A percentile compares a stretch with the other conserved stretches of the same genome.
Evolutionary conservation across 2,888 invertebrate species (phyloP).

Genomic region (Macrosiphum euphorbiae): DNA sequence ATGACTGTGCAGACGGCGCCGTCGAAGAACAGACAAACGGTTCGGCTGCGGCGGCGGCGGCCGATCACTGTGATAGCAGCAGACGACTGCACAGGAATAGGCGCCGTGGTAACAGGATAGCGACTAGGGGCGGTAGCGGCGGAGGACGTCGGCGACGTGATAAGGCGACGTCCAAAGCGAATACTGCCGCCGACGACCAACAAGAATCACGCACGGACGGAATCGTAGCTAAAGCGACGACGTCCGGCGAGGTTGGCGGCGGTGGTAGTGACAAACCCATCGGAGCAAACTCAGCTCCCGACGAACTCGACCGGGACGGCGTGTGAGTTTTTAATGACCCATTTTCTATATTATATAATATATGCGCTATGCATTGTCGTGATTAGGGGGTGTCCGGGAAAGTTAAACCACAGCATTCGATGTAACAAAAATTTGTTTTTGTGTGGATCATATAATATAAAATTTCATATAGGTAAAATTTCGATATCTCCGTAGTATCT

Average conservation of each 20-base stretch:
- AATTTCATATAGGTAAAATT: too few relatives aligned
- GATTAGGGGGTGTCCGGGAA: too few relatives aligned
- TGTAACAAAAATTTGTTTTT: too few relatives aligned
- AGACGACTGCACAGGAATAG: neutral
- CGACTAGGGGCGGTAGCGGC: neutral
- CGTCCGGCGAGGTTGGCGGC: neutral
- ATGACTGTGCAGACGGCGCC: neutral
- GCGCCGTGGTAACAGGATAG: neutral
- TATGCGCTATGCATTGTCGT: neutral
- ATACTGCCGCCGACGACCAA: neutral
- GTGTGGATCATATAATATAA: too few relatives aligned
- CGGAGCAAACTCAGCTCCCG: neutral
- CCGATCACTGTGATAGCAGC: neutral
- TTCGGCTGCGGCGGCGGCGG: neutral
- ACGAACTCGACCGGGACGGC: neutral
- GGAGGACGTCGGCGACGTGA: neutral
- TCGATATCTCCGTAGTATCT: too few relatives aligned
- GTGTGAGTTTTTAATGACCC: neutral
- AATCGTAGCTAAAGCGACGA: neutral
- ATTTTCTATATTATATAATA: neutral
- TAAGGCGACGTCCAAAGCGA: neutral
- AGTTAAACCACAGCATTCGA: too few relatives aligned
- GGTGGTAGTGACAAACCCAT: neutral
- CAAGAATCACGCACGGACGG: neutral
- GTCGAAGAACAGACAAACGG: slow-evolving; percentile 41